A percentile compares a stretch with the other conserved stretches of the same genome.
Conservation (phyloP, 1,140 invertebrate species). For the Saccostrea echinata region DNA sequence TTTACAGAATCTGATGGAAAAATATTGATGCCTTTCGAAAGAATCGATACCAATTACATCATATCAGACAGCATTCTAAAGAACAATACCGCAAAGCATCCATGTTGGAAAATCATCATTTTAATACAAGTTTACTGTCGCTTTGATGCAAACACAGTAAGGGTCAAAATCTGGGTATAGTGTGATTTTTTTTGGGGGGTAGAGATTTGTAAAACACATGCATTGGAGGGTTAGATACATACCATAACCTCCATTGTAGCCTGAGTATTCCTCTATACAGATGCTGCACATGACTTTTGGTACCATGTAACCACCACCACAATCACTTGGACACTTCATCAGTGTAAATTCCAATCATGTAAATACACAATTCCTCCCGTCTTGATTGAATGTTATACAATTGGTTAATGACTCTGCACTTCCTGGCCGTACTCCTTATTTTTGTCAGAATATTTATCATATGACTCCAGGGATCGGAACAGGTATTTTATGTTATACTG, state of each 20-base stretch:
- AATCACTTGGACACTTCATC: conserved; percentile 61
- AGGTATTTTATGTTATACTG: conserved; percentile 30
- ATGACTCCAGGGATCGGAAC: conserved; percentile 10
- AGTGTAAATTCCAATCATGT: conserved; percentile 37
- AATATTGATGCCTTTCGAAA: conserved; percentile 29
- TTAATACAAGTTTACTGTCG: background rate
- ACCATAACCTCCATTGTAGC: conserved; percentile 68
- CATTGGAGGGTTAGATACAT: conserved; percentile 45
- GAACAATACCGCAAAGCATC: conserved; percentile 1
- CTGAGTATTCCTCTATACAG: conserved; percentile 71
- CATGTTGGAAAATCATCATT: background rate
- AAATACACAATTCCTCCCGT: conserved; percentile 6
- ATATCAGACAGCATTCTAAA: background rate
- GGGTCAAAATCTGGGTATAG: no score
- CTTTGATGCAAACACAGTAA: background rate
- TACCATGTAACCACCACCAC: conserved; percentile 44
- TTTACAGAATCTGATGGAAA: conserved; percentile 1
- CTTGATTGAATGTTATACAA: conserved; percentile 3
- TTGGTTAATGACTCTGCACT: conserved; percentile 21
- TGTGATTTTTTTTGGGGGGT: no score
- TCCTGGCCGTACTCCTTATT: background rate
- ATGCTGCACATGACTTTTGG: conserved; percentile 70
- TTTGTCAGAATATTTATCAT: conserved; percentile 24
- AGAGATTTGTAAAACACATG: background rate
- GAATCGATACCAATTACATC: conserved; percentile 15